These are phyloP conservation scores for Trachops cirrhosus DNA, from an alignment of 2,797 vertebrate species.

Conservation along the genomic window DNA sequence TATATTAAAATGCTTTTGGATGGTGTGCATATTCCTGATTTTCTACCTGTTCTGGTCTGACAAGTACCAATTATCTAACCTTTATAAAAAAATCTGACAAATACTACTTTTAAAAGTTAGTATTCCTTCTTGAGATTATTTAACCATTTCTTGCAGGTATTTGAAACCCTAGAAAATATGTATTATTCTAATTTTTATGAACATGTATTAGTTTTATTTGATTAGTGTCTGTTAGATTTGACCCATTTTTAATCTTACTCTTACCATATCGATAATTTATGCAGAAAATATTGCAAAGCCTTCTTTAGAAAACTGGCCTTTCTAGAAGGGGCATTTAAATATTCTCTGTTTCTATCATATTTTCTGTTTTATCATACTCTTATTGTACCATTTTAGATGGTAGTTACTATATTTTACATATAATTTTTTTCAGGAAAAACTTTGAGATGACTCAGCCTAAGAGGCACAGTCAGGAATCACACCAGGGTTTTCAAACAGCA, in stretches of 20 bases:
- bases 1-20: conserved; percentile 40
- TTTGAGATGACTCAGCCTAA: neutral
- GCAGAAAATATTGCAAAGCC: conserved; percentile 33
- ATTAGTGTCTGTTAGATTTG: conserved; percentile 13
- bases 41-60: conserved; percentile 37
- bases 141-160: conserved; percentile 46
- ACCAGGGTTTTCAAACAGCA: neutral
- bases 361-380: neutral
- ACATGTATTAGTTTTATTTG: conserved; percentile 37
- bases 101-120: conserved; percentile 61
- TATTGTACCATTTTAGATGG: neutral
- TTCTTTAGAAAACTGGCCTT: conserved; percentile 26
- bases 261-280: conserved; percentile 40
- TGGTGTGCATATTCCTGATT: conserved; percentile 26
- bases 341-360: neutral
- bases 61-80: conserved; percentile 67
- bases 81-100: conserved; percentile 51
- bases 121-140: conserved; percentile 51
- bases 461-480: neutral
- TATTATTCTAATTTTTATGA: conserved; percentile 44
- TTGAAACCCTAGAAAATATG: neutral
- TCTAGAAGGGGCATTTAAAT: neutral
- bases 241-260: conserved; percentile 43
- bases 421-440: conserved; percentile 11
- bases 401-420: neutral